Conservation (phyloP, 37 sponge, comb jelly and placozoan species). For the Cliona cf. orientalis region DNA sequence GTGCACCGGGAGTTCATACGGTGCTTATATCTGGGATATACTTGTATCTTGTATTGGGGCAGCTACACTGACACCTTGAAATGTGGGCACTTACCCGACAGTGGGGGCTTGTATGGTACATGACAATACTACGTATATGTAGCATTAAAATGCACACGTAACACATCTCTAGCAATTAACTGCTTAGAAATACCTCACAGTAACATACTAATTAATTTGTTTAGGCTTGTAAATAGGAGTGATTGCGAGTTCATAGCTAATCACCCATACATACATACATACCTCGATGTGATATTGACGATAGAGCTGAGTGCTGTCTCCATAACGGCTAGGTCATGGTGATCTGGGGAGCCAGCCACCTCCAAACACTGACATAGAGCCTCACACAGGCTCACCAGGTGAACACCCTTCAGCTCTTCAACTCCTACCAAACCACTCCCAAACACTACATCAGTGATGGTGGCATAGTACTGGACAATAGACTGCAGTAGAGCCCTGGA, state of each 20-base stretch:
- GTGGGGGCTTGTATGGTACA: no score
- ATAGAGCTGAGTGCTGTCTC: slow-evolving; percentile 57
- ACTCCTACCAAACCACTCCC: no score
- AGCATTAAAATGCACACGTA: background rate
- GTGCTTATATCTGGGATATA: no score
- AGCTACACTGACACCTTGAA: no score
- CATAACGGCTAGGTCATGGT: slow-evolving; percentile 64
- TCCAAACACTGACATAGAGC: slow-evolving; percentile 40
- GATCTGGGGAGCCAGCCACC: slow-evolving; percentile 58
- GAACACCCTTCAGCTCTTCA: slow-evolving; percentile 2
- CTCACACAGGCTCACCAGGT: slow-evolving; percentile 5
- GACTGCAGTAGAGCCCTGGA: slow-evolving; percentile 17
- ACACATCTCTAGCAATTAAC: no score
- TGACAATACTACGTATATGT: no score
- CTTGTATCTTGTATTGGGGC: no score
- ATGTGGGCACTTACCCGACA: no score
- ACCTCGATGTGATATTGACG: slow-evolving; percentile 41
- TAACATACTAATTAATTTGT: background rate
- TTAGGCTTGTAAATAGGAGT: background rate
- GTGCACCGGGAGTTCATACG: no score
- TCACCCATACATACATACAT: background rate
- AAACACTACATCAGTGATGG: background rate
- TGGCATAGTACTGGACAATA: slow-evolving; percentile 19
- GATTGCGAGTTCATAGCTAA: background rate
- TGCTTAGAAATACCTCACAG: no score